Percentiles rank a stretch among this genome's conserved stretches.
These are phyloP conservation scores for Tapirus indicus DNA, from an alignment of 2,797 vertebrate species.

Conservation along the genomic window DNA sequence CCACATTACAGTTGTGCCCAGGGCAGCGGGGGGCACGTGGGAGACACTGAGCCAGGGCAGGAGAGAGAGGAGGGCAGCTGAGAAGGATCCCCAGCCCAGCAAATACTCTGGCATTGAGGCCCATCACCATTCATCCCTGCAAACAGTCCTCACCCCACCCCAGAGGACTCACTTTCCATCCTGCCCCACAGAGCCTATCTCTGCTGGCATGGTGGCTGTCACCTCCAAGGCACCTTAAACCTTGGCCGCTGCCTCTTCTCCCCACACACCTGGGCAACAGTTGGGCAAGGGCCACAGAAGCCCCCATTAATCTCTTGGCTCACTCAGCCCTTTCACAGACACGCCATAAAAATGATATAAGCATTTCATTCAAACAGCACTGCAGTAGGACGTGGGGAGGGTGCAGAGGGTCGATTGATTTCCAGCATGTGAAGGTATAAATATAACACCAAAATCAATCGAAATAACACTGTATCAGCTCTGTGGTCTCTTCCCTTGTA, in stretches of 20 bases:
- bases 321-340: constrained; percentile 86
- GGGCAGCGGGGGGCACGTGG: neutral
- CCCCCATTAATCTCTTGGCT: constrained; percentile 85
- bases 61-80: neutral
- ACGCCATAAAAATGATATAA: constrained; percentile 88
- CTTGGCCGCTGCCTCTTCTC: constrained; percentile 28
- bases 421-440: constrained; percentile 87
- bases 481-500: constrained; percentile 84
- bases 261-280: constrained; percentile 64
- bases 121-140: neutral
- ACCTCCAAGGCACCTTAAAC: constrained; percentile 83
- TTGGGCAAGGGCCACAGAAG: constrained; percentile 64
- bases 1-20: rapidly evolving
- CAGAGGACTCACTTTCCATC: too few species aligned
- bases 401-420: constrained; percentile 84
- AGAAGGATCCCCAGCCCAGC: too few species aligned
- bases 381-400: constrained; percentile 75
- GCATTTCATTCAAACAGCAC: constrained; percentile 83
- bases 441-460: constrained; percentile 89
- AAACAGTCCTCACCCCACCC: neutral
- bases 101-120: neutral
- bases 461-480: constrained; percentile 86
- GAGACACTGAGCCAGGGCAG: neutral
- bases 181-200: neutral
- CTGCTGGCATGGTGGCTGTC: neutral